Base-by-base conservation (phyloP, 2,797 vertebrate genomes). In the Chromis chromis region DNA sequence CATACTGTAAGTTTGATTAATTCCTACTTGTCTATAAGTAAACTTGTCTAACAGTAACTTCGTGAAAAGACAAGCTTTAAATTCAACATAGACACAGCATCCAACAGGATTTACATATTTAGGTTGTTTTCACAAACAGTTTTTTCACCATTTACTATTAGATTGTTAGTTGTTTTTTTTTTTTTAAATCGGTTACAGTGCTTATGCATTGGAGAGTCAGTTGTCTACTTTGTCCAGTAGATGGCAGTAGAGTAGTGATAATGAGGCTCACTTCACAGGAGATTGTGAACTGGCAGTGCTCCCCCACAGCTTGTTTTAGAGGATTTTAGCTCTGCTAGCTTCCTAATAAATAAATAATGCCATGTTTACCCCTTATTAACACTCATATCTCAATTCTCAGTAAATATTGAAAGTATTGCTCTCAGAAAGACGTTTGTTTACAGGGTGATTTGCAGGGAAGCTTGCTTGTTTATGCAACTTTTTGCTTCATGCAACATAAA, bases 401-500 rank as follows among this genome's bases (percentile, higher is more conserved):
- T 36, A 11, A 36, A 36, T 36, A 36, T 36, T 36, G n/a, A 21
- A 49, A 21, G n/a, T 49, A 21, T 11, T 49, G 46, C 46, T 3
- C n/a, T 4, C 42, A 16, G 4, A 6, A 14, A 39, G 14, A 21
- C 53, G 0, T 60, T 42, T 61, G 56, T 70, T 55, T 48, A 13
- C 12, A 0, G 0, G 21, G 48, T n/a, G 1, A 42, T 28, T 36
- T 63, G 17, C 4, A 3, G 16, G 9, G 5, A 22, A 11, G 4
- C 16, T 8, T 62, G 44, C 68, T 75, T 70, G 27, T 76, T 75
- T 66, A 17, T 42, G 48, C 49, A n/a, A 36, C 33, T 36, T 36
- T 36, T 36, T 36, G 33, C 57, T 81, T 83, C 24, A 70, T 67
- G 69, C 58, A 62, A 70, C 79, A 70, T 66, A 6, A 40, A 75